Percentiles rank a stretch among this genome's conserved stretches.
Conservation (phyloP, 2,797 vertebrate genomes). For the Arnoldichthys spilopterus region DNA sequence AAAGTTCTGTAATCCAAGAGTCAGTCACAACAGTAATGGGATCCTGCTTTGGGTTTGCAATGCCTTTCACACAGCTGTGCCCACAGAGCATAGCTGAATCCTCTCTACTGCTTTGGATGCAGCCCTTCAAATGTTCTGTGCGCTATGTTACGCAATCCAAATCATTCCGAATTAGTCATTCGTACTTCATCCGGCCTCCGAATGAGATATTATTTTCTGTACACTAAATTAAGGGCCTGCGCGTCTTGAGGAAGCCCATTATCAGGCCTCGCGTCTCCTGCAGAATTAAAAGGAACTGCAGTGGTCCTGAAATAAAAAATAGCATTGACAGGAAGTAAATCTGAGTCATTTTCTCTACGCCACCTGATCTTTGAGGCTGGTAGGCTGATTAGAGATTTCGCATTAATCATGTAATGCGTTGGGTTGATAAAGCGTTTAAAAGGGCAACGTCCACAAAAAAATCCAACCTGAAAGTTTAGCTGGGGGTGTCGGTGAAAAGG, state of each 20-base stretch:
- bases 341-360: conserved; percentile 5
- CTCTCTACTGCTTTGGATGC: not conserved
- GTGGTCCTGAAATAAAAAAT: conserved; percentile 13
- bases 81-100: not conserved
- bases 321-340: not conserved
- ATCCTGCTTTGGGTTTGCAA: not conserved
- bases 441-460: not conserved
- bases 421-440: conserved; percentile 15
- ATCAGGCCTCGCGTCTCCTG: conserved; percentile 13
- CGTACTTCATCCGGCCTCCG: conserved; percentile 8
- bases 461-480: conserved; percentile 16
- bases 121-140: not conserved
- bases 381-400: not conserved
- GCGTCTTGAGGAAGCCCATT: conserved; percentile 30
- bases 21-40: conserved; percentile 1
- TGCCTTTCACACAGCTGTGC: not conserved
- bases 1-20: conserved; percentile 17
- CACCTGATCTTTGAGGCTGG: conserved; percentile 8
- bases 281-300: conserved; percentile 1
- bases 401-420: not conserved
- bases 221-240: conserved; percentile 2
- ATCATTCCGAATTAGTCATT: conserved; percentile 44
- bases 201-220: conserved; percentile 37
- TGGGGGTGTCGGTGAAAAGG: not conserved
- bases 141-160: conserved; percentile 24